These are phyloP conservation scores for Zaprionus davidi DNA, from an alignment of 1,140 invertebrate species.

Conservation along the genomic window DNA sequence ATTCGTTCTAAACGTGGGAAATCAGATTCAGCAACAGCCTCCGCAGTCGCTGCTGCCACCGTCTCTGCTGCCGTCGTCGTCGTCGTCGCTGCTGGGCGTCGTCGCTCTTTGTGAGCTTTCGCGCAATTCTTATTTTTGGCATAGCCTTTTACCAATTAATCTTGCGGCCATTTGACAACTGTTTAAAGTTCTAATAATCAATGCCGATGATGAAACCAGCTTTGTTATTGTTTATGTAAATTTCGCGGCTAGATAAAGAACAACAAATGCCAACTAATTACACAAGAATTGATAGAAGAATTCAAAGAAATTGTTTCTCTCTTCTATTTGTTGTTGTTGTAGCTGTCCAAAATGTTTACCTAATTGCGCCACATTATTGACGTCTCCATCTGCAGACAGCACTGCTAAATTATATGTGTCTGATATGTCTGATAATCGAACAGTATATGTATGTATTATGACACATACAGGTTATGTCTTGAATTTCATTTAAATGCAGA, in stretches of 20 bases:
- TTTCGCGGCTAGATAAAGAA: conserved; percentile 17
- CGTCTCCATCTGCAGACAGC: conserved; percentile 1
- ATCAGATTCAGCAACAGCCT: conserved; percentile 64
- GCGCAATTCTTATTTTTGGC: conserved; percentile 78
- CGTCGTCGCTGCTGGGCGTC: conserved; percentile 15
- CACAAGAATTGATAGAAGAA: conserved; percentile 32
- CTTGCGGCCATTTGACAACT: conserved; percentile 69
- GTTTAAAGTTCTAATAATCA: conserved; percentile 66
- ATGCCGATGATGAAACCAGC: conserved; percentile 32
- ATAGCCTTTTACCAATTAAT: conserved; percentile 67
- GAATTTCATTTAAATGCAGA: too few relatives aligned
- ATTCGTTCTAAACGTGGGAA: conserved; percentile 84
- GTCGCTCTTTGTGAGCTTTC: conserved; percentile 52
- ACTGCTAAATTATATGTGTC: not conserved
- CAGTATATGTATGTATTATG: too few relatives aligned
- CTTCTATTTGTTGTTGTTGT: conserved; percentile 5
- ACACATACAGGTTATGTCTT: too few relatives aligned
- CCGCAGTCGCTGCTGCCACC: conserved; percentile 6
- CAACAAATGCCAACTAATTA: conserved; percentile 23
- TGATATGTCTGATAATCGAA: too few relatives aligned
- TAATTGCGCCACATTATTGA: conserved; percentile 69
- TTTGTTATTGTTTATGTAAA: conserved; percentile 6
- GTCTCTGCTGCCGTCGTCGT: not conserved
- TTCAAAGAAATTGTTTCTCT: conserved; percentile 1
- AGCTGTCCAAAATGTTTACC: conserved; percentile 52